A percentile compares a stretch with the other conserved stretches of the same genome.
Evolutionary conservation across 2,113 vertebrate species (phyloP).

Genomic region (Brienomyrus longianalis): DNA sequence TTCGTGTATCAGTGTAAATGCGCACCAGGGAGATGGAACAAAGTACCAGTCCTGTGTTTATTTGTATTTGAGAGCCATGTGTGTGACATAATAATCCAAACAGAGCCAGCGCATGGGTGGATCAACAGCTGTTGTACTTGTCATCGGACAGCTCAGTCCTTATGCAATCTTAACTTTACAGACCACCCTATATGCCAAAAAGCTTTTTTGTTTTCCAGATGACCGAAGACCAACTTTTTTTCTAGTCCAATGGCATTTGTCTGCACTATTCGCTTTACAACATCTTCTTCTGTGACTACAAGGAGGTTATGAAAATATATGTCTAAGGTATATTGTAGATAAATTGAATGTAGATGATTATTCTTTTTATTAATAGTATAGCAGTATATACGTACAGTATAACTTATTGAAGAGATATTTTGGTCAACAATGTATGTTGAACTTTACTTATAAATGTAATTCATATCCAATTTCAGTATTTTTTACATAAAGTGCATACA

Average conservation of each 20-base stretch:
- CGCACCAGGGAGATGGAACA: conserved; percentile 10
- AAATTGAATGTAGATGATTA: neutral
- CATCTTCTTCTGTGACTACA: neutral
- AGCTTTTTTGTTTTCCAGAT: neutral
- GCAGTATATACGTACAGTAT: neutral
- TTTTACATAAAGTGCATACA: neutral
- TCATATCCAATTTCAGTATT: neutral
- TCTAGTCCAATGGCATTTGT: neutral
- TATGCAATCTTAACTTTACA: conserved; percentile 8
- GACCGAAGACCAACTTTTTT: neutral
- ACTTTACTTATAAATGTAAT: neutral
- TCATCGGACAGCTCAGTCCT: conserved; percentile 7
- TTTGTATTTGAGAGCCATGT: conserved; percentile 9
- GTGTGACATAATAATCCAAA: conserved; percentile 13
- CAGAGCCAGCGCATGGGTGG: conserved; percentile 11
- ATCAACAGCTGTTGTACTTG: conserved; percentile 3
- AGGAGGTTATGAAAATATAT: neutral
- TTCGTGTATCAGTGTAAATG: neutral
- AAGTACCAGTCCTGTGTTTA: conserved; percentile 16
- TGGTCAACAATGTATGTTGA: neutral
- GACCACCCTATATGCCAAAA: neutral
- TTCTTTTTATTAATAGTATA: neutral
- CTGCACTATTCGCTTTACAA: neutral
- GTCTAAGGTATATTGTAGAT: neutral
- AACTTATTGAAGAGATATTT: neutral